These are phyloP conservation scores for Takifugu ocellatus DNA, from an alignment of 2,797 vertebrate genomes.

Conservation along the genomic window DNA sequence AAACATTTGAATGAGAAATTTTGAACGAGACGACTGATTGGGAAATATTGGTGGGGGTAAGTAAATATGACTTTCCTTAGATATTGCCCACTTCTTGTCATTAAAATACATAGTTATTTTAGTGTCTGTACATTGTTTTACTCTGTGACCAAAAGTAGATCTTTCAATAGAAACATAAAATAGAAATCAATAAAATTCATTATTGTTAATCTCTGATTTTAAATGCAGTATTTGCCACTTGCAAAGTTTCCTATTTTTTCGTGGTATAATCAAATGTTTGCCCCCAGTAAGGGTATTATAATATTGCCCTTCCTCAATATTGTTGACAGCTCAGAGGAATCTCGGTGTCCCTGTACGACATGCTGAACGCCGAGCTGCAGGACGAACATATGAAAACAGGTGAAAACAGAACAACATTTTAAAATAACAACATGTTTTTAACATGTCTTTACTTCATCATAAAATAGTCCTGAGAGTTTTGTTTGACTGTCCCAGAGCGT, in stretches of 20 bases:
- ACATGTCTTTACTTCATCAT: not conserved
- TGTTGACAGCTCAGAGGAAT: conserved; percentile 70
- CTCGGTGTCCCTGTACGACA: conserved; percentile 62
- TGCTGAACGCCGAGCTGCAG: conserved; percentile 55
- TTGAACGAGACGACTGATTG: too few relatives aligned
- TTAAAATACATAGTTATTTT: too few relatives aligned
- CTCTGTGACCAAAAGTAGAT: not conserved
- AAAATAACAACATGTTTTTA: not conserved
- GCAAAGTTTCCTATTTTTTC: not conserved
- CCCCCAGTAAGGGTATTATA: not conserved
- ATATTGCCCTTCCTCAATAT: conserved; percentile 1
- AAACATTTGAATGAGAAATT: too few relatives aligned
- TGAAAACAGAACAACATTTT: conserved; percentile 24
- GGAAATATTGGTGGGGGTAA: too few relatives aligned
- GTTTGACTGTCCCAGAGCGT: conserved; percentile 63
- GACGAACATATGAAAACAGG: conserved; percentile 79
- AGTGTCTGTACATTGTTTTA: too few relatives aligned
- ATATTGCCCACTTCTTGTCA: too few relatives aligned
- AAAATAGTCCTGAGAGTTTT: not conserved
- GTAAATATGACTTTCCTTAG: too few relatives aligned
- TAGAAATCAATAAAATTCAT: not conserved
- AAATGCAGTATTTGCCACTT: not conserved
- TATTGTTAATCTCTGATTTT: not conserved
- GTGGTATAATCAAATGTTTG: not conserved
- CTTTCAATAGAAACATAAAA: not conserved